Evolutionary conservation across 2,888 invertebrate genomes (phyloP).

Genomic region (Leptinotarsa haldemani): DNA sequence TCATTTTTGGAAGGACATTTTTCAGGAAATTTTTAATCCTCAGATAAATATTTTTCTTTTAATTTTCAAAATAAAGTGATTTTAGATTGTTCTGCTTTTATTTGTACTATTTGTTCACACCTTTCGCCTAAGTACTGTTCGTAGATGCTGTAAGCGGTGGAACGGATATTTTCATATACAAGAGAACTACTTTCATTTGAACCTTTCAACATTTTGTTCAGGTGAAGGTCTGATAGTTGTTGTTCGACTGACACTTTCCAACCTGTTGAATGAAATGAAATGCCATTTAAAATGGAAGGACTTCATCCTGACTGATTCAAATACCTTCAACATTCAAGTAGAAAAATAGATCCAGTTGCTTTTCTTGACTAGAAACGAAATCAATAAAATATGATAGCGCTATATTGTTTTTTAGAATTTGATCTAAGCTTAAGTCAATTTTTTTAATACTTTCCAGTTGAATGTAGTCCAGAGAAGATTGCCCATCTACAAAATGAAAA

Average conservation of each 20-base stretch:
- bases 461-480: slow-evolving; percentile 51
- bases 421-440: slow-evolving; percentile 74
- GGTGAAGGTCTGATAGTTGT: slow-evolving; percentile 72
- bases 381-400: slow-evolving; percentile 83
- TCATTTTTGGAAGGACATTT: too few relatives aligned
- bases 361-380: slow-evolving; percentile 77
- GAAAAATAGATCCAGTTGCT: slow-evolving; percentile 80
- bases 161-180: slow-evolving; percentile 67
- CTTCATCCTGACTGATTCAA: slow-evolving; percentile 19
- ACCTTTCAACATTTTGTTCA: slow-evolving; percentile 66
- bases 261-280: slow-evolving; percentile 60
- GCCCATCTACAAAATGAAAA: slow-evolving; percentile 39
- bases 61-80: too few relatives aligned
- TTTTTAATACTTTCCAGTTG: slow-evolving; percentile 60
- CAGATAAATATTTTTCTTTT: too few relatives aligned
- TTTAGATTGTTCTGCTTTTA: slow-evolving; percentile 67
- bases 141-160: slow-evolving; percentile 79
- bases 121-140: slow-evolving; percentile 83
- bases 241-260: slow-evolving; percentile 79
- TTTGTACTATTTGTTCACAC: slow-evolving; percentile 72
- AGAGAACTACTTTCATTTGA: slow-evolving; percentile 62
- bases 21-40: too few relatives aligned
- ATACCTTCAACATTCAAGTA: slow-evolving; percentile 81
- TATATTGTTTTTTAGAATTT: slow-evolving; percentile 80
- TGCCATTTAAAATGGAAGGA: background rate